phyloP scores from a whole-genome alignment of 2,888 invertebrate species.

The Ophion ellenae region DNA sequence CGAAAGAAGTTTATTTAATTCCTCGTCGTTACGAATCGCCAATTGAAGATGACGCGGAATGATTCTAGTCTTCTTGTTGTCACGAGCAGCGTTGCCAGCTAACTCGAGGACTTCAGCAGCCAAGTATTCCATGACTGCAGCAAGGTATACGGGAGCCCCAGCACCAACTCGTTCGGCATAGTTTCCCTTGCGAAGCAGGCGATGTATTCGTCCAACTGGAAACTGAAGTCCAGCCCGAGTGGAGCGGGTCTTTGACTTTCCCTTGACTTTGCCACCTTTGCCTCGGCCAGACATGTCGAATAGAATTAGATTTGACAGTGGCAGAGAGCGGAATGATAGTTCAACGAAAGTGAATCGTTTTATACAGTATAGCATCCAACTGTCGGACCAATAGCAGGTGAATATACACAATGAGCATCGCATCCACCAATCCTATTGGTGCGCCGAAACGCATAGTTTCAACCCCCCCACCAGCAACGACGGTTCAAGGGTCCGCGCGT shows the following conservation, averaged over 20 bases:
- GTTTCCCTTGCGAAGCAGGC: slow-evolving; percentile 26
- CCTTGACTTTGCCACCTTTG: background rate
- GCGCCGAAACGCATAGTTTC: slow-evolving; percentile 12
- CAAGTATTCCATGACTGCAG: slow-evolving; percentile 86
- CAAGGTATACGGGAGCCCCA: slow-evolving; percentile 2
- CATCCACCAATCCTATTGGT: slow-evolving; percentile 4
- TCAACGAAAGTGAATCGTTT: background rate
- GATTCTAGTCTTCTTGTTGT: slow-evolving; percentile 88
- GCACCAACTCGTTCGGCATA: slow-evolving; percentile 16
- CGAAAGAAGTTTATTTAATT: slow-evolving; percentile 90
- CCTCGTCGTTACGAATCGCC: slow-evolving; percentile 93
- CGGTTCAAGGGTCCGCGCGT: no score
- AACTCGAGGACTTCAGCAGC: slow-evolving; percentile 89
- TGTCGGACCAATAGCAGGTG: background rate
- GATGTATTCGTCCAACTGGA: slow-evolving; percentile 23
- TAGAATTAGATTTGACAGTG: slow-evolving; percentile 61
- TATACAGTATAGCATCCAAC: background rate
- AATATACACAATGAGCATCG: background rate
- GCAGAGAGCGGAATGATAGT: background rate
- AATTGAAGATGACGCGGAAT: slow-evolving; percentile 84
- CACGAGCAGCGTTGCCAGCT: slow-evolving; percentile 88
- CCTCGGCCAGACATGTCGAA: slow-evolving; percentile 6
- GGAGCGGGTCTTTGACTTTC: background rate
- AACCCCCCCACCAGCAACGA: background rate
- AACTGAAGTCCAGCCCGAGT: slow-evolving; percentile 15